Conservation (phyloP, 2,888 invertebrate genomes). For the Stenurella melanura region DNA sequence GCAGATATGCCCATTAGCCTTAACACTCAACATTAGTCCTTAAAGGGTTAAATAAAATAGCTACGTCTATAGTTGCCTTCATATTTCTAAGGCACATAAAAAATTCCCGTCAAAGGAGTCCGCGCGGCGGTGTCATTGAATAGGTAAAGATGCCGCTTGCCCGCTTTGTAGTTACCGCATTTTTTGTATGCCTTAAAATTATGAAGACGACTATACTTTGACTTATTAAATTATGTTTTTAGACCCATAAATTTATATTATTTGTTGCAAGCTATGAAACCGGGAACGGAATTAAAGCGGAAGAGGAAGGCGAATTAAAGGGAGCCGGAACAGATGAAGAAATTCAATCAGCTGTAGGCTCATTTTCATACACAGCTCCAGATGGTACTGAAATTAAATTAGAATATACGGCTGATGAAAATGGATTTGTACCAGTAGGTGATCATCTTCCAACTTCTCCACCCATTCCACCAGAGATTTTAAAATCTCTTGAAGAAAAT, state of each 20-base stretch:
- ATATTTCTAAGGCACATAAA: too few species aligned
- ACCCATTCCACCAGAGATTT: conserved; percentile 34
- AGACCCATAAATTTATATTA: background rate
- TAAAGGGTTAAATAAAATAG: too few species aligned
- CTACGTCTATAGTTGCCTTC: too few species aligned
- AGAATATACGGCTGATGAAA: conserved; percentile 79
- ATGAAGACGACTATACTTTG: too few species aligned
- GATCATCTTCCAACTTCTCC: conserved; percentile 49
- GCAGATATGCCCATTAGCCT: too few species aligned
- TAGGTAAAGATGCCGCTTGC: too few species aligned
- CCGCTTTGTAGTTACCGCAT: too few species aligned
- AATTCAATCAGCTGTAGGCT: conserved; percentile 79
- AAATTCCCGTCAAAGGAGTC: too few species aligned
- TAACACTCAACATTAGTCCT: too few species aligned
- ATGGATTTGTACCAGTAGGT: conserved; percentile 75
- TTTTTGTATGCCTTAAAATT: too few species aligned
- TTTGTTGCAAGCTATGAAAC: conserved; percentile 75
- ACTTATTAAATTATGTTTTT: background rate
- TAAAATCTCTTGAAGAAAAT: conserved; percentile 34
- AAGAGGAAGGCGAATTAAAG: conserved; percentile 76
- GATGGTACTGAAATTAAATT: conserved; percentile 77
- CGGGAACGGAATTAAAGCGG: conserved; percentile 78
- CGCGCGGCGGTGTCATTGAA: too few species aligned
- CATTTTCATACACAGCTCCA: conserved; percentile 80
- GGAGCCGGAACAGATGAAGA: conserved; percentile 75